Evolutionary conservation across 2,888 invertebrate genomes (phyloP), one percentile per base, ranked within the genome.

Genomic region (Chalcis sispes): DNA sequence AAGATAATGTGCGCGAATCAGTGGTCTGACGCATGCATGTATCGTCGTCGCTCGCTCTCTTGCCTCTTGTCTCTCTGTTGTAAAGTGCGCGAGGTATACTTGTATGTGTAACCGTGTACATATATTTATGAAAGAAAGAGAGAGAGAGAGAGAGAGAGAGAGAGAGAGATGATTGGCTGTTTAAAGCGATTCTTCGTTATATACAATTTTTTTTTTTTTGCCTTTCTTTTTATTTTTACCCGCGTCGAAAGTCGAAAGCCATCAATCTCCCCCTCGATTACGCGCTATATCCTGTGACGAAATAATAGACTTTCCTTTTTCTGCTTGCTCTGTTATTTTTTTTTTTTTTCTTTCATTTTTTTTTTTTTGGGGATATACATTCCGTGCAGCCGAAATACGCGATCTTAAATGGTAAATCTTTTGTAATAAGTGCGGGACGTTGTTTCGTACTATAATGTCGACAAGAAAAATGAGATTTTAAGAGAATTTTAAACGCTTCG

Each of bases 211-310:
- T n/a, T n/a, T n/a, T n/a, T n/a, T 64, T 46, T 32, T 23, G 10
- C 10, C 52, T n/a, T n/a, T n/a, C n/a, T 18, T 13, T 36, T 36
- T 7, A 36, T 10, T 4, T 36, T 36, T 7, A 36, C 4, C 4
- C 10, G 15, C 42, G 7, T 36, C 29, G 15, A 73, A 64, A 58
- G 40, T 59, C 25, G 25, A 48, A 66, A 58, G 62, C 64, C 67
- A 67, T 74, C 54, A 67, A 74, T 74, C 67, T 62, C 59, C 67
- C 74, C 74, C 69, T 69, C 74, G 74, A 69, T 69, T 75, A 69
- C 46, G 59, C 48, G 66, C 59, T 29, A 32, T 50, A 65, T 58
- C 65, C 72, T 40, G 66, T 20, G 48, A 48, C 48, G 69, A 64
- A 67, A 74, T 69, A 48, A 54, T 65, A 66, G 66, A 72, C 29